Evolutionary conservation across 2,888 invertebrate genomes (phyloP), one percentile per base, ranked within the genome.

Genomic region (Mamestra brassicae): DNA sequence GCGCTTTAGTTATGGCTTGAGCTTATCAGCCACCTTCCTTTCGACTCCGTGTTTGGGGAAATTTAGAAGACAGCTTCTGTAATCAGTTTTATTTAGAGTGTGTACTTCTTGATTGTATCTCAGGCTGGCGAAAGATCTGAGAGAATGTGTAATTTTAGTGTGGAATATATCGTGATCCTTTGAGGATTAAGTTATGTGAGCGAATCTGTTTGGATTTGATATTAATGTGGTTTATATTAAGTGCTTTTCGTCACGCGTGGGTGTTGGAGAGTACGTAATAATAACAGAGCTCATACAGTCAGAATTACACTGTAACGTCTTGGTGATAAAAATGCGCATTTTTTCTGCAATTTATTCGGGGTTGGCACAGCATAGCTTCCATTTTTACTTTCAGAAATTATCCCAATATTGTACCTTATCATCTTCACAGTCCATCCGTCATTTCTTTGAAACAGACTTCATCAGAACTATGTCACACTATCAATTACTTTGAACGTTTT

Each of bases 1-100:
- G 75, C 69, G 71, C 67, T 80, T 86, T 80, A 84, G 74, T 74
- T 80, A 80, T 74, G 34, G 69, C 72, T 70, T 38, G 54, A 70
- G 78, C 71, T 83, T 86, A 86, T 85, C 86, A 66, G 74, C 15
- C 65, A 78, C 70, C 80, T 83, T 71, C 68, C 55, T 58, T 75
- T 73, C 58, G 71, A 74, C 65, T 80, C 38, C 17, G 66, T 70
- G 74, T 78, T 75, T 64, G 17, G 55, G 68, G 54, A 71, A 74
- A 83, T 79, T 81, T 65, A 74, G 69, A 79, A 71, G 78, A 73
- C 78, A 76, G 74, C 69, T 83, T 50, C 38, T 36, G 76, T 79
- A 85, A 84, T 85, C 76, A 64, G 75, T 73, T 85, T 85, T 76
- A 81, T 85, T 81, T 78, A 76, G 69, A 71, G 26, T 76, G 65